Evolutionary conservation across 2,797 vertebrate species (phyloP).

Genomic region (Momotus momota): DNA sequence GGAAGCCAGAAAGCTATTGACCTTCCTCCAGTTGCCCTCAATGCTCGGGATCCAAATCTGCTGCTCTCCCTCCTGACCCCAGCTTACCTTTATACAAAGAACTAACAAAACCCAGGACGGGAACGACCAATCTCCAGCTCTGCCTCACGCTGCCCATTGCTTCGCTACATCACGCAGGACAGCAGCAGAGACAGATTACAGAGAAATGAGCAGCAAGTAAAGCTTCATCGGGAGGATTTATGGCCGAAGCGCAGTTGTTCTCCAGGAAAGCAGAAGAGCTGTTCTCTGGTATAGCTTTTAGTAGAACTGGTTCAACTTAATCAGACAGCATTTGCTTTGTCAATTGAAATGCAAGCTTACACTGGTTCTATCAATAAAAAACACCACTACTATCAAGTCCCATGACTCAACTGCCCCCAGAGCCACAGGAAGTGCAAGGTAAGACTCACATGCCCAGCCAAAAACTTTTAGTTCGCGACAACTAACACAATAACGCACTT

Average conservation of each 20-base stretch:
- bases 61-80: not conserved
- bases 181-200: not conserved
- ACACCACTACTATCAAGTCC: not conserved
- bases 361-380: not conserved
- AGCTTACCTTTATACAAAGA: not conserved
- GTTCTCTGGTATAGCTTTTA: not conserved
- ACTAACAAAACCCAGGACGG: accelerated
- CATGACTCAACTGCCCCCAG: not conserved
- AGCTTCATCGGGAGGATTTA: not conserved
- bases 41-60: not conserved
- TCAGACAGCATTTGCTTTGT: not conserved
- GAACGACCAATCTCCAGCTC: not conserved
- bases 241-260: not conserved
- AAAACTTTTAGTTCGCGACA: not conserved
- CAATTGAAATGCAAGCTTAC: accelerated
- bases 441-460: not conserved
- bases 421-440: not conserved
- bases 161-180: not conserved
- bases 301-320: not conserved
- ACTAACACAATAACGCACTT: not conserved
- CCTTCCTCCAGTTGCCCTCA: not conserved
- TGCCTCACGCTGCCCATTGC: not conserved
- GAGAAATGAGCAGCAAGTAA: not conserved
- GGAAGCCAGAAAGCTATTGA: not conserved
- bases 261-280: not conserved